phyloP scores from a whole-genome alignment of 2,888 invertebrate genomes.

The Andrena trimmerana region DNA sequence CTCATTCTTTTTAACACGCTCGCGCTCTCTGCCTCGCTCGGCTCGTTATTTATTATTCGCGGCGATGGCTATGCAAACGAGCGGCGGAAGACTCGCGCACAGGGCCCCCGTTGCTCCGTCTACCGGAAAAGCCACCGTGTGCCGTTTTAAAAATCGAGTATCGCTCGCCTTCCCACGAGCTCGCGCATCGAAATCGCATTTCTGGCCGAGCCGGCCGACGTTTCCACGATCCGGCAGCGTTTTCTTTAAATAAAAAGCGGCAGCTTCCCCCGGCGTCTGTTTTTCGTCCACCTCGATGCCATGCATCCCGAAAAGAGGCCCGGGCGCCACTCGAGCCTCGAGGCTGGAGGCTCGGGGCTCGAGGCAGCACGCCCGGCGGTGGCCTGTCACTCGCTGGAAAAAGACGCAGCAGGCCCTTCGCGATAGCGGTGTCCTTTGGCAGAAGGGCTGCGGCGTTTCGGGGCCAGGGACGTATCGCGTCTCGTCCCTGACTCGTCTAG shows the following conservation, averaged over 20 bases:
- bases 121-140: conserved; percentile 60
- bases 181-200: conserved; percentile 1
- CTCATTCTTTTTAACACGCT: not conserved
- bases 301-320: conserved; percentile 60
- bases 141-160: conserved; percentile 54
- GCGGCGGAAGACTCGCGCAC: conserved; percentile 27
- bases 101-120: conserved; percentile 43
- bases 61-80: conserved; percentile 69
- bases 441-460: conserved; percentile 9
- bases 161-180: conserved; percentile 30
- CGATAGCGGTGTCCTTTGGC: conserved; percentile 63
- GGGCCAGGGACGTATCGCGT: not conserved
- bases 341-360: too few relatives aligned
- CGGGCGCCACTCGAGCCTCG: conserved; percentile 74
- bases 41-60: conserved; percentile 70
- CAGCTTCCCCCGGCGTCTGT: conserved; percentile 48
- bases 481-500: not conserved
- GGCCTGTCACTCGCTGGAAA: conserved; percentile 69
- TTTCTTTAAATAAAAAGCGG: not conserved
- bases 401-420: conserved; percentile 67
- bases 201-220: not conserved
- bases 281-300: conserved; percentile 63
- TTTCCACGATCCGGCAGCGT: not conserved
- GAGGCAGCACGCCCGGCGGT: conserved; percentile 17
- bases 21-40: conserved; percentile 40